These are phyloP conservation scores for Pleuronectes platessa DNA, from an alignment of 2,113 vertebrate species.

Conservation along the genomic window DNA sequence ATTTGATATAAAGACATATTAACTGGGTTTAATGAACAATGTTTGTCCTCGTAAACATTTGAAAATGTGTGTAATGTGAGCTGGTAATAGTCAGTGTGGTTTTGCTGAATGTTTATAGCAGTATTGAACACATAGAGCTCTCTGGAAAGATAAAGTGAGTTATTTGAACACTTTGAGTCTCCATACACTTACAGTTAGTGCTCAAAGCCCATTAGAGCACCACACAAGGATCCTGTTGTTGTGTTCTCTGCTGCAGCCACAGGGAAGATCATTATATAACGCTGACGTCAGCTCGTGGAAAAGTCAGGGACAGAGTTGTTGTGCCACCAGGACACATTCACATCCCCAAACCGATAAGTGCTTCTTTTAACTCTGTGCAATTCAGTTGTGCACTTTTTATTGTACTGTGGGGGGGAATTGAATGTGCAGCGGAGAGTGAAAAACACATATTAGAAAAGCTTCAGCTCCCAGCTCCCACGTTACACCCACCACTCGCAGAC, in stretches of 20 bases:
- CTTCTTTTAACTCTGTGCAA: neutral
- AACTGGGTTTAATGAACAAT: no score
- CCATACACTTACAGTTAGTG: no score
- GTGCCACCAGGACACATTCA: neutral
- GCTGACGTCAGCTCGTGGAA: neutral
- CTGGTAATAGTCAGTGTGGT: no score
- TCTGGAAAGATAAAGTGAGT: no score
- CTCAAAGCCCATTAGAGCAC: neutral
- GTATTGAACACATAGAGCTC: no score
- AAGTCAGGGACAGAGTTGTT: neutral
- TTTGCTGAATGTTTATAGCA: no score
- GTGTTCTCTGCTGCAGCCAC: neutral
- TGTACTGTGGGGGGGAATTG: neutral
- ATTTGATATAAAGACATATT: no score
- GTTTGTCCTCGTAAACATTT: no score
- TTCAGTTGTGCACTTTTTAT: neutral
- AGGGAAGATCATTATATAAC: neutral
- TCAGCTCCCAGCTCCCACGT: constrained; percentile 28
- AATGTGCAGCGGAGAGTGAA: constrained; percentile 6
- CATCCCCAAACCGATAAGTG: neutral
- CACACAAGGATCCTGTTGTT: neutral
- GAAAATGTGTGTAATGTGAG: no score
- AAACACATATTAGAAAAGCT: constrained; percentile 14
- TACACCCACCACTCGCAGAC: constrained; percentile 17
- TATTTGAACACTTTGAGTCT: no score